Percentiles rank a stretch among this genome's conserved stretches.
phyloP scores from a whole-genome alignment of 1,140 invertebrate genomes.

The Aricia agestis region DNA sequence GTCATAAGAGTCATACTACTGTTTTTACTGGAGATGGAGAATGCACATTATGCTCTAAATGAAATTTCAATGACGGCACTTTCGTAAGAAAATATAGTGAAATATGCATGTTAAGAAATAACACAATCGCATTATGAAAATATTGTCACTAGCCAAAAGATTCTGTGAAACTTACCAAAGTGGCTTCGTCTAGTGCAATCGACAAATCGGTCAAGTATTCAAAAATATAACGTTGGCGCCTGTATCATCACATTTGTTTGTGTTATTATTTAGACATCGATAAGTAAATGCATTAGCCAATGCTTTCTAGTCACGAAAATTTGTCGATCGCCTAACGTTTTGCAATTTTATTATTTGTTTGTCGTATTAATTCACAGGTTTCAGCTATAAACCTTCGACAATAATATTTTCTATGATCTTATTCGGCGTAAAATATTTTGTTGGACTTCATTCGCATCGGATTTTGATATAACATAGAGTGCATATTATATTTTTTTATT shows the following conservation, averaged over 20 bases:
- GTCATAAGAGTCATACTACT: too few relatives aligned
- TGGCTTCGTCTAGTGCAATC: neutral
- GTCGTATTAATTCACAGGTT: neutral
- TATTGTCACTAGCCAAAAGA: too few relatives aligned
- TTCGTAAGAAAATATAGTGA: too few relatives aligned
- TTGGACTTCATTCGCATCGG: too few relatives aligned
- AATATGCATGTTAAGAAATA: too few relatives aligned
- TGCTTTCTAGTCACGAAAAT: slow-evolving; percentile 11
- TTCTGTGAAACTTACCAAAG: too few relatives aligned
- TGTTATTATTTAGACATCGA: slow-evolving; percentile 8
- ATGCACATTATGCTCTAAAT: too few relatives aligned
- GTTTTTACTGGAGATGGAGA: too few relatives aligned
- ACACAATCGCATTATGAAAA: too few relatives aligned
- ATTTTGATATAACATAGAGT: too few relatives aligned
- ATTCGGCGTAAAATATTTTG: neutral
- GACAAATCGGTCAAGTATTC: slow-evolving; percentile 9
- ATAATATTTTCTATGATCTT: neutral
- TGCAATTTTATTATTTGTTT: slow-evolving; percentile 5
- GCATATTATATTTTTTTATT: too few relatives aligned
- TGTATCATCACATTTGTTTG: slow-evolving; percentile 2
- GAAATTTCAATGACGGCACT: too few relatives aligned
- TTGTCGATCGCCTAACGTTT: neutral
- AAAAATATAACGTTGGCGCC: neutral
- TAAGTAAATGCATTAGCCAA: slow-evolving; percentile 12
- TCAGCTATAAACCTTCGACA: neutral